These are phyloP conservation scores for Drosophila obscura DNA, from an alignment of 1,140 invertebrate species.

Conservation along the genomic window DNA sequence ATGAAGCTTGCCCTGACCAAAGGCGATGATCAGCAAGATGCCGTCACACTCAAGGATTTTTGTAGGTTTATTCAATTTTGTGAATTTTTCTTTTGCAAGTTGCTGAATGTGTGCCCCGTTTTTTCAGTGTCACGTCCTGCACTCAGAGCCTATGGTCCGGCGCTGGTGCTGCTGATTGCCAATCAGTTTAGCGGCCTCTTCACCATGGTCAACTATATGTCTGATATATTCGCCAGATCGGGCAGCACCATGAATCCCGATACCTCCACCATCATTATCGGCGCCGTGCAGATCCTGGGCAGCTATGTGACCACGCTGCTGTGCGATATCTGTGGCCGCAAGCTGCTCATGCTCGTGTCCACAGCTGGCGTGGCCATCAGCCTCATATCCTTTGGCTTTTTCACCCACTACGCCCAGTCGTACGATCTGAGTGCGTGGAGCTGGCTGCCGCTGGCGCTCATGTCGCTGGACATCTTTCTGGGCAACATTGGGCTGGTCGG, in stretches of 20 bases:
- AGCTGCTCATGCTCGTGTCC: slow-evolving; percentile 58
- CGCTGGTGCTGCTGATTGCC: slow-evolving; percentile 49
- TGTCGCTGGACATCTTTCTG: slow-evolving; percentile 70
- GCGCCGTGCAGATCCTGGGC: slow-evolving; percentile 84
- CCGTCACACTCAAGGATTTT: slow-evolving; percentile 51
- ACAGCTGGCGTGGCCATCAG: slow-evolving; percentile 53
- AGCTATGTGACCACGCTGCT: slow-evolving; percentile 57
- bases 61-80: slow-evolving; percentile 29
- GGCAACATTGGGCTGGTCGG: slow-evolving; percentile 71
- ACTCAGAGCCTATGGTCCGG: slow-evolving; percentile 40
- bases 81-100: not conserved
- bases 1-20: slow-evolving; percentile 52
- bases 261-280: slow-evolving; percentile 85
- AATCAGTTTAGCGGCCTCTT: slow-evolving; percentile 66
- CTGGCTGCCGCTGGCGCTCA: slow-evolving; percentile 67
- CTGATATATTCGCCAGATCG: slow-evolving; percentile 87
- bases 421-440: slow-evolving; percentile 55
- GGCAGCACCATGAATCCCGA: slow-evolving; percentile 85
- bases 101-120: not conserved
- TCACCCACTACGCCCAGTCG: slow-evolving; percentile 43
- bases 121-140: slow-evolving; percentile 35
- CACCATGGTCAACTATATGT: slow-evolving; percentile 72
- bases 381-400: slow-evolving; percentile 44
- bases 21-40: slow-evolving; percentile 22
- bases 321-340: slow-evolving; percentile 63